These are phyloP conservation scores for Heliconius hewitsoni DNA, from an alignment of 1,140 invertebrate genomes.

Conservation along the genomic window DNA sequence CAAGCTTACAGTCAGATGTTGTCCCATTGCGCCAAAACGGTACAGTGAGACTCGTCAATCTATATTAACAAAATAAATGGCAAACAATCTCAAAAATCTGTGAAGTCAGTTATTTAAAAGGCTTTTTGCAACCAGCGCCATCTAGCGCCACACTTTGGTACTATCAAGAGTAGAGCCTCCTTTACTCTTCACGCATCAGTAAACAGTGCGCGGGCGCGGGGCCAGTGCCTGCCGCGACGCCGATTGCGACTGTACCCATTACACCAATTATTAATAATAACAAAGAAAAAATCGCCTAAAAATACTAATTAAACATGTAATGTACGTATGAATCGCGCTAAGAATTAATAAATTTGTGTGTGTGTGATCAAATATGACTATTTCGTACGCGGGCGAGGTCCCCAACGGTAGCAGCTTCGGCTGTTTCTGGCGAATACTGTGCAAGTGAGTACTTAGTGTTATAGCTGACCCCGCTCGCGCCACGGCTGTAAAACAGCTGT, in stretches of 20 bases:
- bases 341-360: background rate
- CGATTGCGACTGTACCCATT: background rate
- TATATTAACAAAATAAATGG: background rate
- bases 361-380: conserved; percentile 85
- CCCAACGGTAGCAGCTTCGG: conserved; percentile 94
- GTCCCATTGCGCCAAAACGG: too few relatives aligned
- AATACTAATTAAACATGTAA: background rate
- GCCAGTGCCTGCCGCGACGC: background rate
- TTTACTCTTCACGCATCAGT: conserved; percentile 44
- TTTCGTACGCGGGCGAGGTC: conserved; percentile 93
- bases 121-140: conserved; percentile 42
- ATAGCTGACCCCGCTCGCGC: conserved; percentile 30
- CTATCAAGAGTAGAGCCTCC: background rate
- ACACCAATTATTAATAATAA: background rate
- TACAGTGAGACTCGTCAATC: too few relatives aligned
- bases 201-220: conserved; percentile 45
- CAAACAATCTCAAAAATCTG: too few relatives aligned
- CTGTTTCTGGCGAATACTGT: conserved; percentile 93
- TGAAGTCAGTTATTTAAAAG: background rate
- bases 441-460: conserved; percentile 84
- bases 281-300: background rate
- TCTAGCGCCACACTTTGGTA: conserved; percentile 49
- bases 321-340: background rate
- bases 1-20: too few relatives aligned
- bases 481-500: conserved; percentile 57